Conservation (phyloP, 2,113 vertebrate genomes). For the Tragulus kanchil region DNA sequence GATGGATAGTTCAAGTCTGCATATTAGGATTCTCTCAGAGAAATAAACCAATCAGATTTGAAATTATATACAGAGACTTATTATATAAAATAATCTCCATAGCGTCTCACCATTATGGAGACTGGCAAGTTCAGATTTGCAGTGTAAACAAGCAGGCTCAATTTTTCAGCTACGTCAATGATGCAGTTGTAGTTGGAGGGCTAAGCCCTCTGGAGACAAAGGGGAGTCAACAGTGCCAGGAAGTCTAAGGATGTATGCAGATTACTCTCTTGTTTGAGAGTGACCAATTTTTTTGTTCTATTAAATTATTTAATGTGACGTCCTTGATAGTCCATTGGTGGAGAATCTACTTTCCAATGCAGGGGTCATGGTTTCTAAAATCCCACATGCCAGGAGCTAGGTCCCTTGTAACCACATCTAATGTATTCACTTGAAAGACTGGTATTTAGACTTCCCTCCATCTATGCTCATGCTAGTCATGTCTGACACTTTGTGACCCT, state of each 20-base stretch:
- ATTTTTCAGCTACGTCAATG: neutral
- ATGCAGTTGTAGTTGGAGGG: neutral
- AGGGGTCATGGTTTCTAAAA: neutral
- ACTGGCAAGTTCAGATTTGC: neutral
- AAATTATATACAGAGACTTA: neutral
- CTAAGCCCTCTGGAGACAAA: neutral
- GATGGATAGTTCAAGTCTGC: neutral
- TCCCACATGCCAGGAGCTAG: neutral
- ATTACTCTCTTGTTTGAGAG: neutral
- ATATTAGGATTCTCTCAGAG: neutral
- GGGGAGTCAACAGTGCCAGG: neutral
- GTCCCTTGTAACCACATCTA: neutral
- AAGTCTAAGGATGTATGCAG: too few relatives aligned
- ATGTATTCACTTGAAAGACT: too few relatives aligned
- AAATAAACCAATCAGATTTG: neutral
- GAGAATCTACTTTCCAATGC: neutral
- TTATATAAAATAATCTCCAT: neutral
- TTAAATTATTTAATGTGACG: neutral
- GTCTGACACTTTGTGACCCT: neutral
- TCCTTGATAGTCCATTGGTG: neutral
- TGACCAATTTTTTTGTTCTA: neutral
- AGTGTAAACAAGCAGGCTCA: neutral
- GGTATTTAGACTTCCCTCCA: neutral
- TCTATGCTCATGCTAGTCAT: neutral
- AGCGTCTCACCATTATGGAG: neutral